These are phyloP conservation scores for Brachionus sp. DNA, from an alignment of 1,140 invertebrate species.

Conservation along the genomic window DNA sequence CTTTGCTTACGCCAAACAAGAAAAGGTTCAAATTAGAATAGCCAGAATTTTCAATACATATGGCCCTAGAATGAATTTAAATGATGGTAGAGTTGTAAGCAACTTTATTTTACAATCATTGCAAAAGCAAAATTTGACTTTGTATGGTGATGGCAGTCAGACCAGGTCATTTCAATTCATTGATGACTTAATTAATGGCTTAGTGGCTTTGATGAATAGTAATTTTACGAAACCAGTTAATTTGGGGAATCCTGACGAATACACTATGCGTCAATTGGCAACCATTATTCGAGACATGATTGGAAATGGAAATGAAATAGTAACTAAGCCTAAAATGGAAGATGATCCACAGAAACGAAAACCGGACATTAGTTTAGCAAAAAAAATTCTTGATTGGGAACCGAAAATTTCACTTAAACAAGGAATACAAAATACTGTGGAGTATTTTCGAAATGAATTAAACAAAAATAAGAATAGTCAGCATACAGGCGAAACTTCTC, in stretches of 20 bases:
- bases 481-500: not conserved
- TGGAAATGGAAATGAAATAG: constrained; percentile 49
- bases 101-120: constrained; percentile 97
- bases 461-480: constrained; percentile 40
- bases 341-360: constrained; percentile 91
- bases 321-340: constrained; percentile 68
- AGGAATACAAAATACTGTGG: constrained; percentile 80
- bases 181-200: constrained; percentile 89
- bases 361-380: constrained; percentile 86
- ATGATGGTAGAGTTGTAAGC: constrained; percentile 95
- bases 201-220: constrained; percentile 85
- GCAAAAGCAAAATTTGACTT: constrained; percentile 87
- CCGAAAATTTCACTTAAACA: constrained; percentile 79
- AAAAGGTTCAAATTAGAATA: constrained; percentile 86
- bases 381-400: constrained; percentile 79
- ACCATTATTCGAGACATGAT: constrained; percentile 75
- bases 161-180: constrained; percentile 98
- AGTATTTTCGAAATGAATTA: constrained; percentile 80
- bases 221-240: constrained; percentile 91
- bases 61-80: constrained; percentile 98
- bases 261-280: constrained; percentile 93
- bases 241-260: constrained; percentile 95
- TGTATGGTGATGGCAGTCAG: constrained; percentile 92
- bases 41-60: constrained; percentile 99
- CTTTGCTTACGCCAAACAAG: constrained; percentile 77